phyloP scores from a whole-genome alignment of 2,113 vertebrate genomes.

The Stegostoma tigrinum region DNA sequence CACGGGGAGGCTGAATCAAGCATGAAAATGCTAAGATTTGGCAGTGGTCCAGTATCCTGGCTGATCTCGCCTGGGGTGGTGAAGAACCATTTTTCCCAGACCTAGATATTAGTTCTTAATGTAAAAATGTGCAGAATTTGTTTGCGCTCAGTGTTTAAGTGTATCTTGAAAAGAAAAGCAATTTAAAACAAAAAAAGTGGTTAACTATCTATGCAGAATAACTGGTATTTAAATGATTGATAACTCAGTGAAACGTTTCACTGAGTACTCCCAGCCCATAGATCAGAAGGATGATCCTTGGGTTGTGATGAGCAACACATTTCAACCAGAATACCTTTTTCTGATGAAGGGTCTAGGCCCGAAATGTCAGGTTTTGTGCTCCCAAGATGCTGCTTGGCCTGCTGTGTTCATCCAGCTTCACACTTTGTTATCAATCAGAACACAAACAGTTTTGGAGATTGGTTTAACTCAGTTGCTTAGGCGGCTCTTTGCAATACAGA shows the following conservation, averaged over 20 bases:
- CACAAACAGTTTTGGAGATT: too few relatives aligned
- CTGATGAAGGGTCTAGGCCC: too few relatives aligned
- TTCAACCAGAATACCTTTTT: too few relatives aligned
- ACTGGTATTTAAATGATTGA: background rate
- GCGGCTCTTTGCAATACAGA: too few relatives aligned
- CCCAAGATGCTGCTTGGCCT: too few relatives aligned
- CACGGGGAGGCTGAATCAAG: background rate
- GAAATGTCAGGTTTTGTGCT: too few relatives aligned
- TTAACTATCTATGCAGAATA: background rate
- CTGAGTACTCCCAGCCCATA: background rate
- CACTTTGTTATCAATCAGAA: too few relatives aligned
- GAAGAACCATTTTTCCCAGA: background rate
- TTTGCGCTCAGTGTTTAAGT: background rate
- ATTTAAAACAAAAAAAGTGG: background rate
- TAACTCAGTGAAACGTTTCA: background rate
- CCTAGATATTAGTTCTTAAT: background rate
- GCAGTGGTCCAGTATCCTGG: background rate
- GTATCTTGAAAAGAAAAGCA: background rate
- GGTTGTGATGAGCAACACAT: background rate
- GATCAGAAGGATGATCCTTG: background rate
- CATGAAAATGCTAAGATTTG: background rate
- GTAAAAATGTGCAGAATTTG: background rate
- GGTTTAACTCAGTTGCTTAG: too few relatives aligned
- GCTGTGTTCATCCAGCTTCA: too few relatives aligned
- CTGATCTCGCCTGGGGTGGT: background rate